phyloP scores from a whole-genome alignment of 2,797 vertebrate species.

The Pachyuromys duprasi region DNA sequence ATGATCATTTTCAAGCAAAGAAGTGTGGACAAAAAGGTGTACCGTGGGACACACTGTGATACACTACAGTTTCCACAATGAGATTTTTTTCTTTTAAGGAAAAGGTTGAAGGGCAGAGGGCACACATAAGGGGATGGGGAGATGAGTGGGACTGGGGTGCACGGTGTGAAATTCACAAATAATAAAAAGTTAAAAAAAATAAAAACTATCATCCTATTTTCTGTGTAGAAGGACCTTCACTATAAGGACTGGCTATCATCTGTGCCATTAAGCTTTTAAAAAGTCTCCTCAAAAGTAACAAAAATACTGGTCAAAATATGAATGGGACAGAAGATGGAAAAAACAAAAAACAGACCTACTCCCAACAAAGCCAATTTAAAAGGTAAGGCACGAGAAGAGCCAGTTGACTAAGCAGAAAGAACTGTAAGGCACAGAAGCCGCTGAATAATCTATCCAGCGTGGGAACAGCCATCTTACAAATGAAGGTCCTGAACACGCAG shows the following conservation, averaged over 20 bases:
- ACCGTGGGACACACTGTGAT: too few relatives aligned
- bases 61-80: too few relatives aligned
- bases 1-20: too few relatives aligned
- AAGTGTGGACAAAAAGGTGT: too few relatives aligned
- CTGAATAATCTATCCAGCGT: not conserved
- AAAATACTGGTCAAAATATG: constrained; percentile 24
- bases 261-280: not conserved
- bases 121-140: too few relatives aligned
- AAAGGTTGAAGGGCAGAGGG: too few relatives aligned
- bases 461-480: not conserved
- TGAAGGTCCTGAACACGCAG: not conserved
- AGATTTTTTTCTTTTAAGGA: too few relatives aligned
- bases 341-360: not conserved
- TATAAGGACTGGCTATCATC: not conserved
- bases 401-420: not conserved
- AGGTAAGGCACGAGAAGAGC: not conserved
- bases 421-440: not conserved
- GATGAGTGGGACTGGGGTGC: too few relatives aligned
- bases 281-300: not conserved
- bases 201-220: constrained; percentile 43
- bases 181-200: not conserved
- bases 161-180: too few relatives aligned
- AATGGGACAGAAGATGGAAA: not conserved
- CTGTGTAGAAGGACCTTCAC: not conserved
- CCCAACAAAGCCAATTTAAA: not conserved